Conservation (phyloP, 2,888 invertebrate genomes). For the Sinhomidia bicolor region DNA sequence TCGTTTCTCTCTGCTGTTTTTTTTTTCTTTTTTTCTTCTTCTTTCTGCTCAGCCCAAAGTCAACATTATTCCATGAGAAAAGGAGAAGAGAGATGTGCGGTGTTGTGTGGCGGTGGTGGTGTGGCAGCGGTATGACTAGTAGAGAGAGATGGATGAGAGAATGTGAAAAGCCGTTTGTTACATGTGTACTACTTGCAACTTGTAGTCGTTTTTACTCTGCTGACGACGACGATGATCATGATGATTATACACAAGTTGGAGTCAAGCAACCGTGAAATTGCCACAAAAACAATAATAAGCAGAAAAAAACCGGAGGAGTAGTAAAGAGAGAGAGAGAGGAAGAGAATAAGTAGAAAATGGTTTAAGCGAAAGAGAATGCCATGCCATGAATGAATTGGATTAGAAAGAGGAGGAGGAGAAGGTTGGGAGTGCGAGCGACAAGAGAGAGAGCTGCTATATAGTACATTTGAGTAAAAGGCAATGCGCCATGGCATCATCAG, state of each 20-base stretch:
- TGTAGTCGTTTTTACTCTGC: slow-evolving; percentile 17
- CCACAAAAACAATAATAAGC: slow-evolving; percentile 68
- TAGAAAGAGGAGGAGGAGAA: slow-evolving; percentile 68
- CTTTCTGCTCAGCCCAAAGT: slow-evolving; percentile 20
- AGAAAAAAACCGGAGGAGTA: slow-evolving; percentile 37
- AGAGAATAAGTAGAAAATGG: neutral
- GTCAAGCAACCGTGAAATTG: slow-evolving; percentile 72
- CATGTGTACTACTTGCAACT: slow-evolving; percentile 46
- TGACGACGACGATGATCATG: neutral
- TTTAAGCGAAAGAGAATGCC: slow-evolving; percentile 3
- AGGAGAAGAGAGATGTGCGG: slow-evolving; percentile 35
- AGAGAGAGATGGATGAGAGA: slow-evolving; percentile 42
- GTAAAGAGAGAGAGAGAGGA: neutral
- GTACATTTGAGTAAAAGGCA: slow-evolving; percentile 28
- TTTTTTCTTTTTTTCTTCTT: slow-evolving; percentile 6
- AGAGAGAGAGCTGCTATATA: neutral
- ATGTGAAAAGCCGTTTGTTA: slow-evolving; percentile 51
- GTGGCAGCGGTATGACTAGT: slow-evolving; percentile 31
- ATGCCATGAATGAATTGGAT: slow-evolving; percentile 66
- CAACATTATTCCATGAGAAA: slow-evolving; percentile 55
- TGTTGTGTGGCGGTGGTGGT: slow-evolving; percentile 25
- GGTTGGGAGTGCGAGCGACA: neutral
- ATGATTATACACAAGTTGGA: slow-evolving; percentile 57
- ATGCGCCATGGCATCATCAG: slow-evolving; percentile 43
- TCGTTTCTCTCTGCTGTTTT: slow-evolving; percentile 17